Evolutionary conservation across 2,888 invertebrate species (phyloP).

Genomic region (Drosophila peninsularis): DNA sequence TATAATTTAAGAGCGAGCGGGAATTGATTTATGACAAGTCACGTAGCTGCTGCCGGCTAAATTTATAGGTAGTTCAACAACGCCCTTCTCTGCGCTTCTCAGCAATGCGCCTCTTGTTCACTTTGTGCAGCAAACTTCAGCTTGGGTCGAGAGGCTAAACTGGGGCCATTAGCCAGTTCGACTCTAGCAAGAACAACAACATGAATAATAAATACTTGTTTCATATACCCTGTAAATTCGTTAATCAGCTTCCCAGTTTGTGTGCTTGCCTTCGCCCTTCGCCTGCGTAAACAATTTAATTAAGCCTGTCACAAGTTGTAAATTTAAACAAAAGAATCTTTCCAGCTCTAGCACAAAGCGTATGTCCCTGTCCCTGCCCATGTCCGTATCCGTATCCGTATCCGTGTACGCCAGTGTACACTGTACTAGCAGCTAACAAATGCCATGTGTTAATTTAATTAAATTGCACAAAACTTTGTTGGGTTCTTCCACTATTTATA

Average conservation of each 20-base stretch:
- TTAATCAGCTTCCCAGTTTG: background rate
- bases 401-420: constrained; percentile 17
- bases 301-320: constrained; percentile 69
- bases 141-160: constrained; percentile 7
- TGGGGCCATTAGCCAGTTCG: constrained; percentile 67
- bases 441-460: constrained; percentile 73
- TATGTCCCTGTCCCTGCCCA: background rate
- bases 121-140: background rate
- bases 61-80: background rate
- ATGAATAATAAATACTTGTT: too few species aligned
- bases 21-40: constrained; percentile 78
- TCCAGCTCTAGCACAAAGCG: constrained; percentile 11
- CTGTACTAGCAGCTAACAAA: constrained; percentile 38
- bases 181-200: constrained; percentile 30
- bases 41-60: constrained; percentile 50
- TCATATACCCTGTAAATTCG: background rate
- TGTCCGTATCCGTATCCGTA: background rate
- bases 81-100: constrained; percentile 15
- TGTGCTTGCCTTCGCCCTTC: background rate
- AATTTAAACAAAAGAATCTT: constrained; percentile 70
- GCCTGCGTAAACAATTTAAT: constrained; percentile 67
- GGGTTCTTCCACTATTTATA: background rate
- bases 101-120: constrained; percentile 27
- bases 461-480: constrained; percentile 52
- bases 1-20: constrained; percentile 50